Base-by-base conservation (phyloP, 2,113 vertebrate species). In the Hippolais icterina region DNA sequence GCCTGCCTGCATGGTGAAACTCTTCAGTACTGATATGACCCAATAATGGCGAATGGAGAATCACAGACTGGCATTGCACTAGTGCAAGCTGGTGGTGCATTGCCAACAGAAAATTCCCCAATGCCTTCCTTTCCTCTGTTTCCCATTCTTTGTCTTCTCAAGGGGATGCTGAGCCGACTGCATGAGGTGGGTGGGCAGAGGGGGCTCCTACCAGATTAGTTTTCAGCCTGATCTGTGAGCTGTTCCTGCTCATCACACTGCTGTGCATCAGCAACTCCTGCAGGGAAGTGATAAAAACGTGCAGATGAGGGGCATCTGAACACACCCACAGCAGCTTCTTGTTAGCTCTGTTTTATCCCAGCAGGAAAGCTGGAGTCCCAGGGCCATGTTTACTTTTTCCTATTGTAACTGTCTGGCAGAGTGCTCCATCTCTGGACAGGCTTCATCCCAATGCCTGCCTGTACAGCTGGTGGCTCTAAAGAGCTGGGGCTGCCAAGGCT, bases 391-490 rank as follows among this genome's bases (percentile, higher is more conserved):
- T 70, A 39, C 1, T n/a, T 80, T 71, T 77, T 39, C 46, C 63
- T 21, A 5, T 24, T 2, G 1, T 14, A 63, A 6, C 46, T 53
- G 37, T 31, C 39, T 0, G 0, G 29, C 60, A 59, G 25, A 50
- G 12, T 4, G 15, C 63, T 60, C n/a, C 72, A 44, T 16, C 71
- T 60, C 76, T 0, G 0, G 44, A 13, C 29, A 59, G 35, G 61
- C 47, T 71, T 52, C 76, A 66, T 29, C 70, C 83, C 66, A 66
- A 15, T 0, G 0, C 61, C n/a, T 13, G 39, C 42, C 66, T 66
- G 21, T 28, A 9, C n/a, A 27, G n/a, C 37, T 0, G 41, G 65
- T 0, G 0, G 22, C 35, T 71, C 15, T 29, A 1, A 20, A 56
- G 28, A 71, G 44, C 61, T 54, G 39, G 31, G 53, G 25, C 31